phyloP scores from a whole-genome alignment of 2,113 vertebrate species.

The Dipodomys ordii region DNA sequence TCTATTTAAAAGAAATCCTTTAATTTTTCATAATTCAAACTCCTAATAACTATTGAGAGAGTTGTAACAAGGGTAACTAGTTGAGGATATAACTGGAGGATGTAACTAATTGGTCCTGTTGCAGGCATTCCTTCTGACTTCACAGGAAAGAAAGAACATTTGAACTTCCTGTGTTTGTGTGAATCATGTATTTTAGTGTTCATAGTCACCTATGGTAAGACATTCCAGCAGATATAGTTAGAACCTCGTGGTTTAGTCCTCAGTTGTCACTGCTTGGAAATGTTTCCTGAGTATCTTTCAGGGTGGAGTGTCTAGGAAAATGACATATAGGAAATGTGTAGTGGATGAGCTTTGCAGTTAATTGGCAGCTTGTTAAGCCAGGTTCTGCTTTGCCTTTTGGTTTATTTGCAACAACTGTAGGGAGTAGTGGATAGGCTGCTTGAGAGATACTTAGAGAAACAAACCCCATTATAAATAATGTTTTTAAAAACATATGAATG shows the following conservation, averaged over 20 bases:
- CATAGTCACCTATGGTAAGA: constrained; percentile 44
- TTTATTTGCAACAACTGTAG: constrained; percentile 19
- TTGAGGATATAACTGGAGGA: neutral
- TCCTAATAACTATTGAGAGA: neutral
- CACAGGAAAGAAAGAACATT: constrained; percentile 57
- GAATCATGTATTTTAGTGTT: constrained; percentile 65
- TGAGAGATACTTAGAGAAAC: neutral
- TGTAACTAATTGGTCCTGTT: neutral
- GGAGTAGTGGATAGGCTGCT: neutral
- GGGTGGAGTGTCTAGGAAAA: constrained; percentile 69
- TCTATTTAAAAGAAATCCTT: constrained; percentile 18
- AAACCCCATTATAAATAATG: too few relatives aligned
- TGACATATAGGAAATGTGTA: constrained; percentile 65
- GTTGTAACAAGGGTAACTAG: constrained; percentile 3
- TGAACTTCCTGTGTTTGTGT: constrained; percentile 35
- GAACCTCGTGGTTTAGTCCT: constrained; percentile 39
- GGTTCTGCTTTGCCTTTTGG: constrained; percentile 55
- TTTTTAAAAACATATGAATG: neutral
- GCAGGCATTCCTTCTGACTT: neutral
- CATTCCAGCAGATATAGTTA: constrained; percentile 26
- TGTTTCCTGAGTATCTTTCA: constrained; percentile 62
- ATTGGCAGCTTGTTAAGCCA: constrained; percentile 60
- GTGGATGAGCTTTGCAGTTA: constrained; percentile 46
- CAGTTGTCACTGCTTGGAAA: constrained; percentile 59
- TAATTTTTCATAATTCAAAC: neutral